Evolutionary conservation across 2,797 vertebrate genomes (phyloP).

Genomic region (Trichosurus vulpecula): DNA sequence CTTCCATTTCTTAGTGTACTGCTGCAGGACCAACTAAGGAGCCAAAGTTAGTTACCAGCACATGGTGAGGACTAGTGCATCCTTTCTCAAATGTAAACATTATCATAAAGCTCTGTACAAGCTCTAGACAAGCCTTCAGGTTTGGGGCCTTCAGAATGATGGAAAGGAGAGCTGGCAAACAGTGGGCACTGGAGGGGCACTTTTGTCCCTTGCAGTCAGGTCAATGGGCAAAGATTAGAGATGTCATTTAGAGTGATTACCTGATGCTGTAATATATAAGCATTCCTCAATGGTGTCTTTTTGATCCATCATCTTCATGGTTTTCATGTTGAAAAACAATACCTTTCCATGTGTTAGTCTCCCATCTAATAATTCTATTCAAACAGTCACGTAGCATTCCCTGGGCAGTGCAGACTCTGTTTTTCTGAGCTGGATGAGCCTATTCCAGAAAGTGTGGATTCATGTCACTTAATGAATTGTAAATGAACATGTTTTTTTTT

Average conservation of each 20-base stretch:
- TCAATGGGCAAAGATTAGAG: background rate
- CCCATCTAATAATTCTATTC: background rate
- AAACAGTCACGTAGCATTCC: background rate
- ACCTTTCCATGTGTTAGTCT: background rate
- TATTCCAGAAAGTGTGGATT: background rate
- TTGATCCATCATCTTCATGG: background rate
- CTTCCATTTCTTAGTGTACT: background rate
- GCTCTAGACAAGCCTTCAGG: background rate
- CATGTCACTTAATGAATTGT: background rate
- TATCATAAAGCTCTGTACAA: conserved; percentile 48
- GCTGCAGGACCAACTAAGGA: background rate
- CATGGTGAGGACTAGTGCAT: fast-evolving
- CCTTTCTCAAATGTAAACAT: background rate
- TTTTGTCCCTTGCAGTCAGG: background rate
- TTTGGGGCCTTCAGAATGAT: conserved; percentile 40
- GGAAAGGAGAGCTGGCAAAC: background rate
- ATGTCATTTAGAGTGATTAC: background rate
- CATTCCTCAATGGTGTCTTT: background rate
- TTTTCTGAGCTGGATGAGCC: background rate
- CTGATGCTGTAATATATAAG: background rate
- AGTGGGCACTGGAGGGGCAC: too few species aligned
- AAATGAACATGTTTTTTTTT: background rate
- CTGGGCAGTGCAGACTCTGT: background rate
- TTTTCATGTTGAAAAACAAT: background rate
- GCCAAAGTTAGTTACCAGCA: background rate